Evolutionary conservation across 1,140 invertebrate genomes (phyloP).

Genomic region (Trachymyrmex septentrionalis): DNA sequence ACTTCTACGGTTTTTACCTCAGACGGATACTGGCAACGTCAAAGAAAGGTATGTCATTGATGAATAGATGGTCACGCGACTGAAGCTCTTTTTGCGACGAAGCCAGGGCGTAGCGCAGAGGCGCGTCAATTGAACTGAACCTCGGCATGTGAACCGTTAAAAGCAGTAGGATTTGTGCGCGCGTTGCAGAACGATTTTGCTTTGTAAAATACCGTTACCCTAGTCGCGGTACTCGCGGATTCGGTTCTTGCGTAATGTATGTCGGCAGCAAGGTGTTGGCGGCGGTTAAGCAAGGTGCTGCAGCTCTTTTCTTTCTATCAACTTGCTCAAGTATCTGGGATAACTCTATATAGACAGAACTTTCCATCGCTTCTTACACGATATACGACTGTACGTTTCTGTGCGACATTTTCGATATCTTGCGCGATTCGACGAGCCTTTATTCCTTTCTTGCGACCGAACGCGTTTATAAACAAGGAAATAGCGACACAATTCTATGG

Average conservation of each 20-base stretch:
- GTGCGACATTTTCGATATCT: conserved; percentile 28
- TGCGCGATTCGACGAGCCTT: not conserved
- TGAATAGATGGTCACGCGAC: conserved; percentile 20
- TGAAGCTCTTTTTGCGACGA: conserved; percentile 15
- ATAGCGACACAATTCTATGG: not conserved
- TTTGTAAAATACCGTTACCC: conserved; percentile 68
- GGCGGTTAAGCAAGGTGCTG: not conserved
- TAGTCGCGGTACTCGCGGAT: conserved; percentile 33
- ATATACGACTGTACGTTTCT: not conserved
- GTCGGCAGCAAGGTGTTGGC: not conserved
- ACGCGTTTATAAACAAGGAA: not conserved
- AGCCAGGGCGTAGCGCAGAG: not conserved
- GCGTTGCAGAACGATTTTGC: conserved; percentile 62
- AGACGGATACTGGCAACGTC: conserved; percentile 1
- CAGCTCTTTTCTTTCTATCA: not conserved
- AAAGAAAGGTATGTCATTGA: conserved; percentile 37
- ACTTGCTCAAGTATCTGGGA: not conserved
- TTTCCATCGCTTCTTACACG: not conserved
- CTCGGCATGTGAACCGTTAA: conserved; percentile 70
- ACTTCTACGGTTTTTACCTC: conserved; percentile 13
- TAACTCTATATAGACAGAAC: not conserved
- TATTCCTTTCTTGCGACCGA: not conserved
- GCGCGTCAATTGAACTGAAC: conserved; percentile 45
- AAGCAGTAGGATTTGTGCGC: conserved; percentile 54
- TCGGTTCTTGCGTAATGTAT: conserved; percentile 26